Evolutionary conservation across 92 coral and sea anemone species (phyloP).

Genomic region (Epizoanthus rinbou): DNA sequence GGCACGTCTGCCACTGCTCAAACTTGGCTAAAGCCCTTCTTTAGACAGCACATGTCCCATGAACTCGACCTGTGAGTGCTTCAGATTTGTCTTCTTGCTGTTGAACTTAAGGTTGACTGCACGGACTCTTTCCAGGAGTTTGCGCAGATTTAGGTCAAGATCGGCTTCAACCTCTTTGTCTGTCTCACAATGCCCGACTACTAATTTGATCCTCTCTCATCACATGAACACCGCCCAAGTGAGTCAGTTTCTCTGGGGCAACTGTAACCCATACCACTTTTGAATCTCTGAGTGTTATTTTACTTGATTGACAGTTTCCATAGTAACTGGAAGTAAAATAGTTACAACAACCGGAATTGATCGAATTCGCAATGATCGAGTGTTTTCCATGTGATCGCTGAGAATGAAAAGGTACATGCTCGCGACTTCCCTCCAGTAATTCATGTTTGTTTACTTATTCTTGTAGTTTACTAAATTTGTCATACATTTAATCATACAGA

Average conservation of each 20-base stretch:
- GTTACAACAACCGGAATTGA: too few species aligned
- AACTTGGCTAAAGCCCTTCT: slow-evolving; percentile 8
- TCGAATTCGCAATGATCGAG: too few species aligned
- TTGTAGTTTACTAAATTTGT: too few species aligned
- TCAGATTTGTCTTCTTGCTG: slow-evolving; percentile 36
- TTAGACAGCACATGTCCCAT: slow-evolving; percentile 27
- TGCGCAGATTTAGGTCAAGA: slow-evolving; percentile 49
- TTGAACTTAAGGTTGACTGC: slow-evolving; percentile 42
- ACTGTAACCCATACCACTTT: slow-evolving; percentile 46
- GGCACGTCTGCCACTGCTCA: slow-evolving; percentile 16
- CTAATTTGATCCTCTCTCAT: slow-evolving; percentile 47
- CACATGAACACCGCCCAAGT: slow-evolving; percentile 42
- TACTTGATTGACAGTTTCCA: too few species aligned
- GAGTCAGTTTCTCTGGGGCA: slow-evolving; percentile 57
- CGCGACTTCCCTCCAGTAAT: too few species aligned
- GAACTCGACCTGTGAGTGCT: slow-evolving; percentile 10
- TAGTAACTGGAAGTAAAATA: too few species aligned
- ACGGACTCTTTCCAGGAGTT: slow-evolving; percentile 51
- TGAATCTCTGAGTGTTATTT: too few species aligned
- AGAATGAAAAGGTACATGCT: too few species aligned
- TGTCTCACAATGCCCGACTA: slow-evolving; percentile 50
- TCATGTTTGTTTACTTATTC: too few species aligned
- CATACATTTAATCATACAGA: too few species aligned
- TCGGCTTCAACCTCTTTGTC: slow-evolving; percentile 29
- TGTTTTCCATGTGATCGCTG: too few species aligned